Evolutionary conservation across 2,888 invertebrate species (phyloP).

Genomic region (Cantharis lateralis): DNA sequence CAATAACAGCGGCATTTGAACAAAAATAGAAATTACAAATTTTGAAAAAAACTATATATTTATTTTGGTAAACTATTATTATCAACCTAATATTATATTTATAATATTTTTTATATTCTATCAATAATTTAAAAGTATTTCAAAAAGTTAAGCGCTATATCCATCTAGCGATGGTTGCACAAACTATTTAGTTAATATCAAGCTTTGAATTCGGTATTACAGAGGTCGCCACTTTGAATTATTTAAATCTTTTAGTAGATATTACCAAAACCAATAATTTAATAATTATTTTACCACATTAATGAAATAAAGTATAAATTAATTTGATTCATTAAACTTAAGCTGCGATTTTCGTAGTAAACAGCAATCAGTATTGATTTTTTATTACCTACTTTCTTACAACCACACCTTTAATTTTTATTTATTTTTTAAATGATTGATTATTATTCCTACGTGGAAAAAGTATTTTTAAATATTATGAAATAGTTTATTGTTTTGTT

Average conservation of each 20-base stretch:
- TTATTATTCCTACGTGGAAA: background rate
- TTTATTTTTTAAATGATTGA: background rate
- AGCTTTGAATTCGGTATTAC: background rate
- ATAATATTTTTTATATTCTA: too few species aligned
- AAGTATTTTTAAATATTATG: background rate
- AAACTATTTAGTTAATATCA: background rate
- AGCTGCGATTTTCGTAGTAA: background rate
- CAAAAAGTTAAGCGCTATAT: background rate
- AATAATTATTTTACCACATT: background rate
- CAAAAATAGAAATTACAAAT: too few species aligned
- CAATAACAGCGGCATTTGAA: too few species aligned
- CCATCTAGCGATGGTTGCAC: background rate
- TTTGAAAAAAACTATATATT: too few species aligned
- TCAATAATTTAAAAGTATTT: too few species aligned
- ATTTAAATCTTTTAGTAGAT: background rate
- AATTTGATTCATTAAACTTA: background rate
- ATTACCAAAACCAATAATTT: background rate
- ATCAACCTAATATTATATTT: too few species aligned
- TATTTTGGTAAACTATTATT: too few species aligned
- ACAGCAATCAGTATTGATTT: background rate
- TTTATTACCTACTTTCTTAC: background rate
- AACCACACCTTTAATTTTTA: background rate
- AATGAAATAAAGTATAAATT: background rate
- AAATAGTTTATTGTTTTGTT: background rate
- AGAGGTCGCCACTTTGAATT: background rate